Evolutionary conservation across 2,113 vertebrate genomes (phyloP), one percentile per base, ranked within the genome.

Genomic region (Paramormyrops kingsleyae): DNA sequence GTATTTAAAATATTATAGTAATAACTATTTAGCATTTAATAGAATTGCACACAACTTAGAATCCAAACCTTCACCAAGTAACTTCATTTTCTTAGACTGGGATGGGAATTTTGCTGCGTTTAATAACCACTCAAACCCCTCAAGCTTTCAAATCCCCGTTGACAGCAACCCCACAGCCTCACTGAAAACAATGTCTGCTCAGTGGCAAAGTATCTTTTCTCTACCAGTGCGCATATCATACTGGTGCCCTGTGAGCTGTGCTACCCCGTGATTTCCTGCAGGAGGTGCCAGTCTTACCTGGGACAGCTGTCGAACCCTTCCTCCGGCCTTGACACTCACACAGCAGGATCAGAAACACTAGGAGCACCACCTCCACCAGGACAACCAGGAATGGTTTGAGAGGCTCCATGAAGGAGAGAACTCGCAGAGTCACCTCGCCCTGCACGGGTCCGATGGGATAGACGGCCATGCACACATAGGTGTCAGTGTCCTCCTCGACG

Each of bases 321-420:
- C 87, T 96, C 50, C 96, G 95, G 0, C 91, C 95, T 50, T 91
- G 92, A 0, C 92, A 56, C 94, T 99, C 98, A 17, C 89, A 99
- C 46, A 97, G 89, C 27, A 97, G 92, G 91, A 99, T 96, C 19
- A 93, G 0, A 3, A 93, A 46, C 53, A 98, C 96, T 52, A 99
- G 92, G 50, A 97, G 0, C 9, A 94, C 2, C 17, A 98, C 98
- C 90, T 98, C 98, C 1, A 91, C 91, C 80, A 95, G 85, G 88
- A 99, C 94, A 80, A 83, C 96, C 0, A 97, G 0, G 91, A 99
- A 99, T 0, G 96, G 97, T 90, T 97, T 99, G 88, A 99, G 95
- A n/a, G 98, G 98, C 83, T 94, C 97, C 15, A 92, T 5, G 50
- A 96, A 92, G 44, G 94, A 96, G 77, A 99, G 94, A 62, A 99